Base-by-base conservation (phyloP, 2,797 vertebrate species). In the Sciurus carolinensis region DNA sequence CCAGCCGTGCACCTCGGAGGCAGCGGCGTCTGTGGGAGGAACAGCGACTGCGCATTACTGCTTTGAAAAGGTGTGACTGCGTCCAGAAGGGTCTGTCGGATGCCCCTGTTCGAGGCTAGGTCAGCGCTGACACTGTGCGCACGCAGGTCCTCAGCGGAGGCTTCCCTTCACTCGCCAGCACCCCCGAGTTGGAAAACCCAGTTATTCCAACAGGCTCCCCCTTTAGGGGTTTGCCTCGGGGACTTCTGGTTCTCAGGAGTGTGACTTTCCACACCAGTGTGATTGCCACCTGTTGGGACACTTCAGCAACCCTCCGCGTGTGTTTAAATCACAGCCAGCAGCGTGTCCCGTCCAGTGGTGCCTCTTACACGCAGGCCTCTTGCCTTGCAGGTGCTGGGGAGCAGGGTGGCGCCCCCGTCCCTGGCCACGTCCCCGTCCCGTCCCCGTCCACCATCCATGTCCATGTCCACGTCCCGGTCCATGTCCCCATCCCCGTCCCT, bases 121-220 rank as follows among this genome's bases (percentile, higher is more conserved):
- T 17, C 17, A 28, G 66, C 30, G 17, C 14, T 67, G 66, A 67
- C 7, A 5, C 24, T 7, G 22, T 6, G 22, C 69, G 1, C 22
- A 17, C 3, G 9, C 4, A 20, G 50, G 7, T 42, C 76, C 79
- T 64, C 24, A 30, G 22, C 64, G 50, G 1, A 64, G 59, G 75
- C n/a, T 8, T 85, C n/a, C 71, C 39, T 62, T 94, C 57, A 79
- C 82, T 39, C 75, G 52, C 44, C 90, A 90, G 47, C 18, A 72
- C 69, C 28, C 47, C 72, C 72, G 88, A 85, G 83, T 95, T 59
- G 36, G 72, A 92, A 67, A 87, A 72, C 30, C 28, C n/a, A 44
- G 0, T 92, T 73, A 33, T 85, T 44, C 24, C 42, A 42, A 22
- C 22, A 82, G 36, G n/a, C 62, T 20, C 67, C 26, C 14, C 47